Evolutionary conservation across 2,888 invertebrate species (phyloP), one percentile per base, ranked within the genome.

Genomic region (Chydorus sphaericus): DNA sequence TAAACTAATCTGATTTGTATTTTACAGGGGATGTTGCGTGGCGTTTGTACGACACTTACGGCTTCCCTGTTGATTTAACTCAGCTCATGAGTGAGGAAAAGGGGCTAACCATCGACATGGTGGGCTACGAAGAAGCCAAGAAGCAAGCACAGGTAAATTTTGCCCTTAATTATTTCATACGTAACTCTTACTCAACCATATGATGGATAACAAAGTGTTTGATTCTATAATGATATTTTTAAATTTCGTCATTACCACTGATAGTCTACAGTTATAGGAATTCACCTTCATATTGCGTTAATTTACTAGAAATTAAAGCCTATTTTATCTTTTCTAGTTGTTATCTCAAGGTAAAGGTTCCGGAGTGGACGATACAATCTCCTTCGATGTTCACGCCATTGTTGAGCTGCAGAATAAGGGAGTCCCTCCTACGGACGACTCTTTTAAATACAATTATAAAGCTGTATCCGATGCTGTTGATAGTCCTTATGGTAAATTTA

Each of bases 41-140:
- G 98, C 79, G 94, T 57, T 74, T 98, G 56, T 98, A 99, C 70
- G 98, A 98, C 67, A 99, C 98, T 0, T 98, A 97, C 68, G 98
- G 98, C 18, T 99, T 99, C 69, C 98, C 98, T 1, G 81, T 97
- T 55, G 98, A 99, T 76, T 77, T 99, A 60, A 99, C 98, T 0
- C 85, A 87, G 65, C 74, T 99, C 31, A 99, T 99, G 96, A 87
- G 87, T 51, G 98, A 98, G 74, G 98, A 98, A 73, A 89, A 85
- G 66, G 86, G 85, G 1, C 74, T 98, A 5, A 70, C 72, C 55
- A 84, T 99, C 60, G 90, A 99, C 69, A 85, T 90, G 83, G 74
- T 71, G 2, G 82, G 75, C n/a, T 98, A 94, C 70, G 96, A 97
- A 71, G 84, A 85, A 64, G 81, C 90, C 20, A 93, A 87, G 68